A percentile compares a stretch with the other conserved stretches of the same genome.
Evolutionary conservation across 2,888 invertebrate genomes (phyloP).

Genomic region (Euplexia lucipara): DNA sequence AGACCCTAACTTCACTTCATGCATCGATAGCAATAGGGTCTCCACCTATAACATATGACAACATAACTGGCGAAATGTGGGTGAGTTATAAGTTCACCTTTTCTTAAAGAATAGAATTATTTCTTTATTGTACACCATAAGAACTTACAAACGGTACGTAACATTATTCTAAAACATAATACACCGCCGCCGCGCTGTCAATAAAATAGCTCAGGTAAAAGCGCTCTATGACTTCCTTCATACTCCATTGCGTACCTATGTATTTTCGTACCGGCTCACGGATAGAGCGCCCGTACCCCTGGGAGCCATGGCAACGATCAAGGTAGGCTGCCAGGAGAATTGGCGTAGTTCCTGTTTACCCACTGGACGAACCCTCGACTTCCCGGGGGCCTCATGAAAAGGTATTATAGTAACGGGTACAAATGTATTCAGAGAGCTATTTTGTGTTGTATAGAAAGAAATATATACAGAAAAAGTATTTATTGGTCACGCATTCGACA

Average conservation of each 20-base stretch:
- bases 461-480: too few relatives aligned
- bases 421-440: not conserved
- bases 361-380: not conserved
- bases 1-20: too few relatives aligned
- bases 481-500: not conserved
- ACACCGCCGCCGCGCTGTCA: too few relatives aligned
- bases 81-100: too few relatives aligned
- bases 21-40: too few relatives aligned
- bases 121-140: too few relatives aligned
- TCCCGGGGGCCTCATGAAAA: constrained; percentile 5
- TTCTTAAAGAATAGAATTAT: too few relatives aligned
- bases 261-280: constrained; percentile 13
- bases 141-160: too few relatives aligned
- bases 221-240: constrained; percentile 22
- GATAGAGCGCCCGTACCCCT: constrained; percentile 6
- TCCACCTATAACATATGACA: too few relatives aligned
- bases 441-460: not conserved
- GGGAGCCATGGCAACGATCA: constrained; percentile 39
- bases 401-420: not conserved
- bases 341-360: constrained; percentile 14
- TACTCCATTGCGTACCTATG: not conserved
- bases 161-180: too few relatives aligned
- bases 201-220: not conserved
- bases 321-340: constrained; percentile 11
- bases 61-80: too few relatives aligned